phyloP scores from a whole-genome alignment of 2,888 invertebrate species.

The Parnassius orleans region DNA sequence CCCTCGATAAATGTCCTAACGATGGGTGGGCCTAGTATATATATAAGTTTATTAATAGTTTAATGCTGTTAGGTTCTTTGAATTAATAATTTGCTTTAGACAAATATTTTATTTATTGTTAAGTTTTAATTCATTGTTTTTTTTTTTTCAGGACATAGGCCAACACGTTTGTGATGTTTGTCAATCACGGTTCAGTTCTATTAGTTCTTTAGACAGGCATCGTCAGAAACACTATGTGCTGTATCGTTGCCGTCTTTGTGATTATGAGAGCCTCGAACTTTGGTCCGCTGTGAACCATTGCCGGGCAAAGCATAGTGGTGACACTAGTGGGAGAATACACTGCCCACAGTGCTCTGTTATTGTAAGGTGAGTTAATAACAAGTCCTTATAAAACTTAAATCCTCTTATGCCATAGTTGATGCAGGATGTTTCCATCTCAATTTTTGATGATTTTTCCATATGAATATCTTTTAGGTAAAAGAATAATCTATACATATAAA shows the following conservation, averaged over 20 bases:
- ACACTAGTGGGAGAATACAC: constrained; percentile 42
- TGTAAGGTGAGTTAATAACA: constrained; percentile 35
- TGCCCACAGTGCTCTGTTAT: constrained; percentile 45
- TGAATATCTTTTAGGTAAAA: too few species aligned
- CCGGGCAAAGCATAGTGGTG: constrained; percentile 41
- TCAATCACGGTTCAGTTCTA: constrained; percentile 35
- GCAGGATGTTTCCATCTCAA: too few species aligned
- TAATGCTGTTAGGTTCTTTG: too few species aligned
- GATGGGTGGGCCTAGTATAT: too few species aligned
- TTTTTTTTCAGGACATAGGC: constrained; percentile 44
- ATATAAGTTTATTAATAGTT: too few species aligned
- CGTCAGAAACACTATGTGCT: constrained; percentile 40
- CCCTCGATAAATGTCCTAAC: too few species aligned
- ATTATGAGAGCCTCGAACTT: constrained; percentile 37
- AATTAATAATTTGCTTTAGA: too few species aligned
- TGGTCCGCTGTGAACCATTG: constrained; percentile 44
- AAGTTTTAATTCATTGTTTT: neutral
- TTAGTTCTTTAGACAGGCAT: constrained; percentile 35
- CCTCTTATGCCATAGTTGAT: too few species aligned
- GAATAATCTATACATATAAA: too few species aligned
- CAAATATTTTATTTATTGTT: too few species aligned
- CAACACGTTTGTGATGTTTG: constrained; percentile 45
- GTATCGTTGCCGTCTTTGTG: constrained; percentile 48
- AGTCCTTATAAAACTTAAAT: too few species aligned
- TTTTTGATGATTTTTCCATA: too few species aligned